Evolutionary conservation across 2,888 invertebrate species (phyloP), one percentile per base, ranked within the genome.

Genomic region (Pristionchus exspectatus): DNA sequence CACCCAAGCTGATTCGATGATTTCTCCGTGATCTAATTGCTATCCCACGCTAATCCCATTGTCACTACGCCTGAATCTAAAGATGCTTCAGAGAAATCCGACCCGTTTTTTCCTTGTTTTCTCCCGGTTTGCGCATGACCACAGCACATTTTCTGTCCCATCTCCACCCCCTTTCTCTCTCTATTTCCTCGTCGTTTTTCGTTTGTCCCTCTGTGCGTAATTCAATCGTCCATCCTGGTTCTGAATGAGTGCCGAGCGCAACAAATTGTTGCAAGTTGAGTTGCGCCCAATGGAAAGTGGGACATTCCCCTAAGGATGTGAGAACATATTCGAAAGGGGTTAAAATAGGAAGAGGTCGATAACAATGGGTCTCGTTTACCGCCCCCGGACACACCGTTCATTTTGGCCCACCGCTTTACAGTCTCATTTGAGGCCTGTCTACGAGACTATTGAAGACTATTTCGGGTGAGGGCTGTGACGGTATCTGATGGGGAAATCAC

Each of bases 231-330:
- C 44, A 24, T 12, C 44, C 44, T 44, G 77, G 77, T 81, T 81
- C 81, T 27, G 38, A 81, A 81, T 81, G 81, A 33, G 50, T 9
- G 33, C 16, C 38, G 74, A 44, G 33, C 74, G 16, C 81, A n/a
- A 24, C 81, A 81, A 81, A 81, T 54, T 81, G 81, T 81, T 81
- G 81, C 81, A 54, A 81, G 54, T 69, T 69, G 21, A 59, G 21
- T 14, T 59, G 59, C 59, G 21, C 59, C 5, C 12, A 14, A 30
- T 9, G 2, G 30, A 18, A 69, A 69, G 27, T 7, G 69, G 30
- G 30, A 33, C 30, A 72, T 27, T 21, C 69, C 69, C 30, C 21
- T 4, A 72, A 30, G 12, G 69, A 30, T 12, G 30, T 16, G 27
- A 66, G 33, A 72, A 72, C 63, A 24, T 63, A 10, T 50, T 50